Conservation (phyloP, 1,140 invertebrate species). For the Ylistrum balloti region DNA sequence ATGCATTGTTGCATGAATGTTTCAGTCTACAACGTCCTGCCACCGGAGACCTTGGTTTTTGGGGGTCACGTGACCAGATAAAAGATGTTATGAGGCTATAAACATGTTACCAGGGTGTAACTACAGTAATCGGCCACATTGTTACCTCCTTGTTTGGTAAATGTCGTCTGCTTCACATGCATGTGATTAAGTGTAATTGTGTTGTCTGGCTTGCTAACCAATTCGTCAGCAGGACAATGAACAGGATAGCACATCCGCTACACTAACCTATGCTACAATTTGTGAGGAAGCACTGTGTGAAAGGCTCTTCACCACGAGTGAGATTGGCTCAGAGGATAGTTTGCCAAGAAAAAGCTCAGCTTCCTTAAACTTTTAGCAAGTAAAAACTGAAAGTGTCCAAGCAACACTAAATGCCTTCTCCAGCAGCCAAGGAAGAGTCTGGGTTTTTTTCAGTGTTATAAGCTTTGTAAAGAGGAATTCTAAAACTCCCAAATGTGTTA, state of each 20-base stretch:
- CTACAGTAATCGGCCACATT: neutral
- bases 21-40: neutral
- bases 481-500: no score
- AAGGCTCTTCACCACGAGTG: neutral
- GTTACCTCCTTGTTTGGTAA: neutral
- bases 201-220: neutral
- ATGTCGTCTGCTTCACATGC: neutral
- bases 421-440: no score
- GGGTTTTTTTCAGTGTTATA: no score
- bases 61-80: neutral
- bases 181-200: slow-evolving; percentile 1
- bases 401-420: no score
- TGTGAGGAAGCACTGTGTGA: neutral
- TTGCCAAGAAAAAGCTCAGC: no score
- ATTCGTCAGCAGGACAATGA: neutral
- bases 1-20: neutral
- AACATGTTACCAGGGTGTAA: neutral
- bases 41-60: neutral
- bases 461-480: no score
- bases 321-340: neutral
- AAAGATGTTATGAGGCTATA: neutral
- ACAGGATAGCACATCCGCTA: neutral
- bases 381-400: no score
- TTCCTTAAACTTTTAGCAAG: no score
- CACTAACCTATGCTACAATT: no score